These are phyloP conservation scores for Drosophila ficusphila DNA, from an alignment of 1,140 invertebrate genomes.

Conservation along the genomic window DNA sequence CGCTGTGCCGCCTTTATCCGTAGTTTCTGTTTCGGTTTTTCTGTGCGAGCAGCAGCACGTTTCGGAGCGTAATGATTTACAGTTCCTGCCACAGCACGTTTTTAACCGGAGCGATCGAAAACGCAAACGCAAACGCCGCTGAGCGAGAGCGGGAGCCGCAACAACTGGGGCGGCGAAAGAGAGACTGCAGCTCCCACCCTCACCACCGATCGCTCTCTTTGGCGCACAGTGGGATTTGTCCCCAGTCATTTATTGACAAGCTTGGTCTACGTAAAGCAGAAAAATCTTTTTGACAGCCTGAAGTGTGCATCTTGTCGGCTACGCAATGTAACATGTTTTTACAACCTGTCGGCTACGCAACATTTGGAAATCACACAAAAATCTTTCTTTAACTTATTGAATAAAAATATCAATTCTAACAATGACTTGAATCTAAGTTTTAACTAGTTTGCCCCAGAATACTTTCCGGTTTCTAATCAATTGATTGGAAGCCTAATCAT, in stretches of 20 bases:
- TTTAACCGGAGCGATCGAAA: slow-evolving; percentile 69
- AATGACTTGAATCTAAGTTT: too few relatives aligned
- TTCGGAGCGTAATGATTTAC: slow-evolving; percentile 77
- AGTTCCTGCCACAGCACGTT: slow-evolving; percentile 75
- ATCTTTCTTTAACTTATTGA: too few relatives aligned
- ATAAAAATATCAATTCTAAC: too few relatives aligned
- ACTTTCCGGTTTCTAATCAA: too few relatives aligned
- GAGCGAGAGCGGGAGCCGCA: slow-evolving; percentile 8
- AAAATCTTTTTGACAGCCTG: not conserved
- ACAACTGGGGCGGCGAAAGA: slow-evolving; percentile 12
- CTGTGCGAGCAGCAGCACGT: slow-evolving; percentile 63
- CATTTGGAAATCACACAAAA: too few relatives aligned
- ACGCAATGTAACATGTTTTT: too few relatives aligned
- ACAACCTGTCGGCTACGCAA: too few relatives aligned
- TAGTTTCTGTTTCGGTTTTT: slow-evolving; percentile 1
- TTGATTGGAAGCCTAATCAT: too few relatives aligned
- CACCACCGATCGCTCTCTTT: not conserved
- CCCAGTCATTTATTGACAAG: not conserved
- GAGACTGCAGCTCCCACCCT: slow-evolving; percentile 3
- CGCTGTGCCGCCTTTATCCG: not conserved
- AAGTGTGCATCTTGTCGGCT: not conserved
- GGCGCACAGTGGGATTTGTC: slow-evolving; percentile 4
- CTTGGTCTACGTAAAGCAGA: not conserved
- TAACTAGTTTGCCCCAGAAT: too few relatives aligned
- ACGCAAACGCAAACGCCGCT: slow-evolving; percentile 18